Base-by-base conservation (phyloP, 2,113 vertebrate genomes). In the Catharus fuscescens region DNA sequence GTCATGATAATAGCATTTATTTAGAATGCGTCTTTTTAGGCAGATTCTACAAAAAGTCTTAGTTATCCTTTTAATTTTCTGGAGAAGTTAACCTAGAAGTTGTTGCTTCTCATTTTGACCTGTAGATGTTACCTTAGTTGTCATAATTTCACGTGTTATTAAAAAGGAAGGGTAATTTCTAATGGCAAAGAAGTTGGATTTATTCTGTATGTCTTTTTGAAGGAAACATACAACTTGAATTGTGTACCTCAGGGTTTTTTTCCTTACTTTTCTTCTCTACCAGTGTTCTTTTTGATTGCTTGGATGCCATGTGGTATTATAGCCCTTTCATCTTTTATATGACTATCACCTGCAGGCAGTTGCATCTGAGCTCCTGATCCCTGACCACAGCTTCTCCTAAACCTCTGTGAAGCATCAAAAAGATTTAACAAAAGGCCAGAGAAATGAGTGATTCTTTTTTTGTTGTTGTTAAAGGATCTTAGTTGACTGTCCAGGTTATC, bases 361-460 rank as follows among this genome's bases (percentile, higher is more conserved):
- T 92, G 65, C 42, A 89, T 94, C 70, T 97, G 94, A 95, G 94
- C 86, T 92, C 53, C 92, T 95, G 94, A 95, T 91, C 87, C 89
- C 89, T 82, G 61, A 69, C 87, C 54, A 80, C 29, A 91, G 65
- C 71, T 88, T 91, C 62, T 78, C 69, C 60, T 95, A 96, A 95
- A 92, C 76, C 88, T 90, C 79, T 84, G 59, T 70, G 87, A 88
- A 86, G 48, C 74, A 93, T 92, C 86, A 85, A 69, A 95, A 82
- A 91, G 90, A 79, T 95, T 90, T 94, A 87, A 94, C 29, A 73
- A 72, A 95, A 94, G 62, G 61, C 93, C 67, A 69, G 89, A 96
- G 67, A 88, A 92, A 96, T 79, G 70, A 95, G 52, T 69, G 13
- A 28, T 44, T 91, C 91, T 82, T 88, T 91, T n/a, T 21, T 34